Evolutionary conservation across 2,113 vertebrate species (phyloP), one percentile per base, ranked within the genome.

Genomic region (Esox niger): DNA sequence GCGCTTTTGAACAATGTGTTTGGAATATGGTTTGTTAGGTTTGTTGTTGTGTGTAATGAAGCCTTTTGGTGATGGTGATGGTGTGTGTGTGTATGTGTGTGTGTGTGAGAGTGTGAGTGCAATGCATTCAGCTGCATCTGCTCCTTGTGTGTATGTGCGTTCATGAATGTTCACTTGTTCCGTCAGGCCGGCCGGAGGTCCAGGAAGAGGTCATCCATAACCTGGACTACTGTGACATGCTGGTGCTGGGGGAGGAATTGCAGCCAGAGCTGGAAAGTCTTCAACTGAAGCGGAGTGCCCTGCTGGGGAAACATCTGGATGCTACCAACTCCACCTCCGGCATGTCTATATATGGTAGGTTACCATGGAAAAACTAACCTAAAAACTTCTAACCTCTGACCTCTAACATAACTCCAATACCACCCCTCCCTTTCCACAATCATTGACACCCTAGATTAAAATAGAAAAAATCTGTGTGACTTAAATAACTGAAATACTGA

Each of bases 251-350:
- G 1, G 86, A 94, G 71, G 95, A 98, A 85, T 81, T 99, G 64
- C 88, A 88, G 65, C 89, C 92, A 0, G 90, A 90, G 20, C 88
- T 91, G 61, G 97, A 99, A 58, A 95, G 93, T 82, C 87, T 99
- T 59, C 94, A 96, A 69, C 87, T 99, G 52, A 91, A 92, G 57
- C 89, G 61, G 32, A 84, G 74, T 0, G 80, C 82, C 29, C 90
- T 98, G 43, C 88, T 93, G 43, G 95, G 94, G 55, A 95, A 93
- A 79, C 94, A 96, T 85, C 91, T 98, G 0, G 95, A 98, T 15
- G 93, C 94, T 78, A 97, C 94, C n/a, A 99, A 97, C 85, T 98
- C 95, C 66, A 96, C 95, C 1, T 91, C 94, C 10, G 96, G 97
- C 57, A 96, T 97, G 90, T 98, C 96, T 46, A 87, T 98, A 88